Evolutionary conservation across 2,888 invertebrate genomes (phyloP).

Genomic region (Pollenia labialis): DNA sequence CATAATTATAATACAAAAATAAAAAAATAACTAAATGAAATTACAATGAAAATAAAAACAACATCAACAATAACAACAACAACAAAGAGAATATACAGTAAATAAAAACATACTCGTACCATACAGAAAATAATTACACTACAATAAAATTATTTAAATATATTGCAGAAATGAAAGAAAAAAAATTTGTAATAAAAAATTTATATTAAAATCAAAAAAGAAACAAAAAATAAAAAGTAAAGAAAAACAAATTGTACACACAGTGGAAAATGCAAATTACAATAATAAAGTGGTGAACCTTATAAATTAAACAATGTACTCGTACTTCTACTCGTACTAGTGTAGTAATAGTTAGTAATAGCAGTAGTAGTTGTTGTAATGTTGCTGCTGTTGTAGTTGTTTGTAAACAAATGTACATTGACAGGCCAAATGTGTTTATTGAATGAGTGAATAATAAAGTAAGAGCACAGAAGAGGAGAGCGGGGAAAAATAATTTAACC

Average conservation of each 20-base stretch:
- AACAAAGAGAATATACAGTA: neutral
- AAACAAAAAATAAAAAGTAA: constrained; percentile 15
- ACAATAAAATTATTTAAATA: constrained; percentile 69
- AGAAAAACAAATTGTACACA: constrained; percentile 46
- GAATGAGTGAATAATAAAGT: constrained; percentile 31
- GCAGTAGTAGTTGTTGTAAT: neutral
- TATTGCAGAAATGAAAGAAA: constrained; percentile 60
- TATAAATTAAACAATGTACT: constrained; percentile 68
- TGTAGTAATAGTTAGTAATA: neutral
- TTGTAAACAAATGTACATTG: constrained; percentile 60
- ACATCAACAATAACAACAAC: constrained; percentile 9
- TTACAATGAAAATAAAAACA: constrained; percentile 60
- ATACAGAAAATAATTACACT: constrained; percentile 66
- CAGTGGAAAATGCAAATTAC: constrained; percentile 65
- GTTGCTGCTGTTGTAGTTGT: constrained; percentile 33
- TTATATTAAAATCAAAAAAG: constrained; percentile 54
- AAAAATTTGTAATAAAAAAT: constrained; percentile 48
- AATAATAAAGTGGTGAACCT: constrained; percentile 72
- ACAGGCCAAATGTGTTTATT: constrained; percentile 55
- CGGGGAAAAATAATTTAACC: neutral
- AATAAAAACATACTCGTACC: constrained; percentile 19
- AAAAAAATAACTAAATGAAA: constrained; percentile 56
- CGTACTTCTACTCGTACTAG: neutral
- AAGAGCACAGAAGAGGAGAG: neutral
- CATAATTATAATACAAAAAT: constrained; percentile 67